Evolutionary conservation across 2,888 invertebrate genomes (phyloP).

Genomic region (Bruchidius siliquastri): DNA sequence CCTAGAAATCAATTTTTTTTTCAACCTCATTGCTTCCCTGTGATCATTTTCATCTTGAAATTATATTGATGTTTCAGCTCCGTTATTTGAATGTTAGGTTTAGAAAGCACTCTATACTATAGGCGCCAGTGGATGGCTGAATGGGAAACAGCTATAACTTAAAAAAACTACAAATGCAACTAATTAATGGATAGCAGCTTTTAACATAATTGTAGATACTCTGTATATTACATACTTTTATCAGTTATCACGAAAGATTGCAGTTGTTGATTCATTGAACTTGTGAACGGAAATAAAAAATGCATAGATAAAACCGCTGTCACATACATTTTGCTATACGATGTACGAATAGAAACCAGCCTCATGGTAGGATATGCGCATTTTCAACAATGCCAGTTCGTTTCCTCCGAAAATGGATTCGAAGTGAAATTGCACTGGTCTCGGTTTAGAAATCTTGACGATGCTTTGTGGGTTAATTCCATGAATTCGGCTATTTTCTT

Average conservation of each 20-base stretch:
- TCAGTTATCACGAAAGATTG: not conserved
- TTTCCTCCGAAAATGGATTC: not conserved
- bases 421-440: not conserved
- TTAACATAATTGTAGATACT: not conserved
- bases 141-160: no score
- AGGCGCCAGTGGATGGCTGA: no score
- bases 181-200: not conserved
- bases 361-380: not conserved
- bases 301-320: not conserved
- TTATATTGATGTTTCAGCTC: no score
- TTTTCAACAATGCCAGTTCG: not conserved
- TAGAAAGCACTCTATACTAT: no score
- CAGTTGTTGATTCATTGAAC: not conserved
- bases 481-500: not conserved
- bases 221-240: not conserved
- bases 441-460: not conserved
- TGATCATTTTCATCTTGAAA: no score
- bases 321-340: not conserved
- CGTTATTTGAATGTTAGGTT: no score
- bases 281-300: not conserved
- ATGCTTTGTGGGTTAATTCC: not conserved
- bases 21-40: no score
- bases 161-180: no score
- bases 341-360: not conserved
- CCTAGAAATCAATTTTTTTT: no score